Evolutionary conservation across 2,797 vertebrate species (phyloP).

Genomic region (Decapterus maruadsi): DNA sequence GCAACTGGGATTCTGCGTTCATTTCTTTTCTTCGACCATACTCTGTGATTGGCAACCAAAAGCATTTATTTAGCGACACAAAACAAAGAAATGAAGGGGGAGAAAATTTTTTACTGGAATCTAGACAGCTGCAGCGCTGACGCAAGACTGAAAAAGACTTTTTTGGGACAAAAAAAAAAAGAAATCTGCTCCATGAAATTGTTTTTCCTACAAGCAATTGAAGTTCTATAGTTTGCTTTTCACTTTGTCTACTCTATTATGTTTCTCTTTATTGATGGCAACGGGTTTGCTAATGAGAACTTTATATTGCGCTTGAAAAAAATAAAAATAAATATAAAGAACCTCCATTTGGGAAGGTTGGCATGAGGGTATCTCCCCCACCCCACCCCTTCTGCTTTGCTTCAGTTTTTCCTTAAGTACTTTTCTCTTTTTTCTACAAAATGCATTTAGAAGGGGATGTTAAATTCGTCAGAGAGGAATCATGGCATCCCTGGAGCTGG

Average conservation of each 20-base stretch:
- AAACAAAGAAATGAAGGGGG: constrained; percentile 21
- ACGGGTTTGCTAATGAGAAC: constrained; percentile 79
- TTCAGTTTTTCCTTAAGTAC: constrained; percentile 56
- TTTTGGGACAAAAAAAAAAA: constrained; percentile 1
- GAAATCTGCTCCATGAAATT: constrained; percentile 24
- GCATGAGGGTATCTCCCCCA: constrained; percentile 36
- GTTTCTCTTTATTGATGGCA: constrained; percentile 63
- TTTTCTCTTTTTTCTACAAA: constrained; percentile 63
- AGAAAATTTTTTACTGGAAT: constrained; percentile 10
- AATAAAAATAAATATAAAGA: not conserved
- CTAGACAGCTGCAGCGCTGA: constrained; percentile 12
- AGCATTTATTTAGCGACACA: constrained; percentile 52
- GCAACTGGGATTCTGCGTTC: constrained; percentile 44
- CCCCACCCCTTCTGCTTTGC: constrained; percentile 41
- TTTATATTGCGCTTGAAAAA: constrained; percentile 51
- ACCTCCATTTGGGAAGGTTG: constrained; percentile 55
- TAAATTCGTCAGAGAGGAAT: constrained; percentile 66
- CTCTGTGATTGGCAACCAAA: constrained; percentile 55
- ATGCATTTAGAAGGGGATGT: constrained; percentile 64
- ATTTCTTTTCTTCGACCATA: constrained; percentile 25
- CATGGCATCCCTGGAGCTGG: constrained; percentile 88
- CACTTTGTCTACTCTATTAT: constrained; percentile 9
- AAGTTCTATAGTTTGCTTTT: constrained; percentile 4
- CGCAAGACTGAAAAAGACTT: constrained; percentile 12
- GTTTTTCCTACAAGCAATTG: constrained; percentile 12